phyloP scores from a whole-genome alignment of 2,113 vertebrate species.

The Alaudala cheleensis region DNA sequence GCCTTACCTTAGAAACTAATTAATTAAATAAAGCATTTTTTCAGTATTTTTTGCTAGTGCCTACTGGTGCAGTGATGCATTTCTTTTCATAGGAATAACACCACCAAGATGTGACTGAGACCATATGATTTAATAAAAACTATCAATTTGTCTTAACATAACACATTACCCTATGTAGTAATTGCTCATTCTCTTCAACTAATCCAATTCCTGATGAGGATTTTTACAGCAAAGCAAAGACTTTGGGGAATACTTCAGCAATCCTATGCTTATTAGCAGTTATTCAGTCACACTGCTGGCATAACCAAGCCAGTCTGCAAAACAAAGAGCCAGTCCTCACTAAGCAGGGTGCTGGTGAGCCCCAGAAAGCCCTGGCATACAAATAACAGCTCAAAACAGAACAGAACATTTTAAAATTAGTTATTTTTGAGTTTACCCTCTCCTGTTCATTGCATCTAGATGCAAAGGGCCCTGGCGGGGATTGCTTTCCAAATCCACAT shows the following conservation, averaged over 20 bases:
- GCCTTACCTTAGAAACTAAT: background rate
- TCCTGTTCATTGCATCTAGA: background rate
- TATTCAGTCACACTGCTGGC: background rate
- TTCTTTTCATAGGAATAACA: background rate
- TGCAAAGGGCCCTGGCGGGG: background rate
- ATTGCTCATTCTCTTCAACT: constrained; percentile 15
- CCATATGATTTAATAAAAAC: constrained; percentile 9
- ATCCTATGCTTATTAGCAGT: background rate
- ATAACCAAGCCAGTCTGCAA: background rate
- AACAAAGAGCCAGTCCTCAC: background rate
- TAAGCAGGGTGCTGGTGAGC: background rate
- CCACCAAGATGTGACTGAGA: background rate
- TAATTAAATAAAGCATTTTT: background rate
- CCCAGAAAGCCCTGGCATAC: background rate
- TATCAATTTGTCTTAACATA: constrained; percentile 1
- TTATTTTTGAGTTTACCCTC: background rate
- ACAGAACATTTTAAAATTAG: background rate
- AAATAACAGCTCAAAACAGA: background rate
- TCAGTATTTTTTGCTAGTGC: background rate
- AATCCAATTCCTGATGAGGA: constrained; percentile 36
- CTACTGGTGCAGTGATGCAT: background rate
- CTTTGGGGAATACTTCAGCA: constrained; percentile 31
- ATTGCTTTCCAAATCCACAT: background rate
- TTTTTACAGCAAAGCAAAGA: constrained; percentile 5
- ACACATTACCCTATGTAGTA: background rate